These are phyloP conservation scores for Dicentrarchus labrax DNA, from an alignment of 2,113 vertebrate genomes.

Conservation along the genomic window DNA sequence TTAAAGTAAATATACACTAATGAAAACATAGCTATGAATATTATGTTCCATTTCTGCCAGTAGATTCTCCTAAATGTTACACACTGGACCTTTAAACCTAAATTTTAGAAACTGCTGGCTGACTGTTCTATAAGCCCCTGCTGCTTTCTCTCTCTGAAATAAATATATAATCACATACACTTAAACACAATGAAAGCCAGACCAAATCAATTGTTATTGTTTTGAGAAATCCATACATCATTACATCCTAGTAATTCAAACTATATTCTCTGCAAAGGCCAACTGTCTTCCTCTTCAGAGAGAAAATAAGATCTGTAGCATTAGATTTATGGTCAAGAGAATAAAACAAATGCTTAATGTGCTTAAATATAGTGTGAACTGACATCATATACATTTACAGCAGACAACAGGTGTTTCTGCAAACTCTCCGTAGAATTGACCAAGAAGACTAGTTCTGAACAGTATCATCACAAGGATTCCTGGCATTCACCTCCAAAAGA, in stretches of 20 bases:
- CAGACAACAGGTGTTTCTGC: not conserved
- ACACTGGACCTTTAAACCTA: no score
- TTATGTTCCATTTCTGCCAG: no score
- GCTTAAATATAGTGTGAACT: not conserved
- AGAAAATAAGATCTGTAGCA: not conserved
- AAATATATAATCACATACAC: not conserved
- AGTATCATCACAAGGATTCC: not conserved
- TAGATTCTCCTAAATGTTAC: no score
- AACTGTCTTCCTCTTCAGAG: not conserved
- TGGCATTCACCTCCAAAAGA: not conserved
- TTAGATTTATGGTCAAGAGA: not conserved
- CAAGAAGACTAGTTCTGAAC: not conserved
- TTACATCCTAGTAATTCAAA: not conserved
- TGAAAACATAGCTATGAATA: no score
- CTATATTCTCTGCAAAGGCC: not conserved
- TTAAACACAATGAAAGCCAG: not conserved
- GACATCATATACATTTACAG: not conserved
- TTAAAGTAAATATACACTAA: no score
- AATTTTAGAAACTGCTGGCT: not conserved
- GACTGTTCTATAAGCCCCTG: not conserved
- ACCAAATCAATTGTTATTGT: not conserved
- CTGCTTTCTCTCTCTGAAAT: not conserved
- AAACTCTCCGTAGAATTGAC: not conserved
- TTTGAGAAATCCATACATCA: slow-evolving; percentile 1
- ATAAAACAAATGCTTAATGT: not conserved